A percentile compares a stretch with the other conserved stretches of the same genome.
These are phyloP conservation scores for Sebastes trivittatus DNA, from an alignment of 2,797 vertebrate genomes.

Conservation along the genomic window DNA sequence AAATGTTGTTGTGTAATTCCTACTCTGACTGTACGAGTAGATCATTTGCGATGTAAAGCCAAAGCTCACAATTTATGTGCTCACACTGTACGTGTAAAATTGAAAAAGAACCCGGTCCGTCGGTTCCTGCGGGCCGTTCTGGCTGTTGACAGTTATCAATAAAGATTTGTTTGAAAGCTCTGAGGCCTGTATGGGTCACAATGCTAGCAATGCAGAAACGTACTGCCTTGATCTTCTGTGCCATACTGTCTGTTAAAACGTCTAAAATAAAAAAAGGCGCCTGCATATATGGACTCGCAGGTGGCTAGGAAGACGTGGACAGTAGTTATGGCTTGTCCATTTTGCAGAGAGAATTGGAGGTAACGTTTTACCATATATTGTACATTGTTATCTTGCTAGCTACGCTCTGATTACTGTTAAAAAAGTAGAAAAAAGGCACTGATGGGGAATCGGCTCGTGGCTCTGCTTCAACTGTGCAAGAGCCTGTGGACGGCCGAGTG, in stretches of 20 bases:
- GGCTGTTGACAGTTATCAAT: background rate
- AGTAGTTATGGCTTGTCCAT: background rate
- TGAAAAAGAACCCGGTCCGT: background rate
- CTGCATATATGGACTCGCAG: rapidly evolving
- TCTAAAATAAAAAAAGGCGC: too few relatives aligned
- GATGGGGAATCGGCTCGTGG: too few relatives aligned
- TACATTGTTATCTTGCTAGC: background rate
- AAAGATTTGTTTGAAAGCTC: background rate
- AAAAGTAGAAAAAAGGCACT: background rate
- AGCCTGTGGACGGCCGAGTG: too few relatives aligned
- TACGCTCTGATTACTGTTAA: background rate
- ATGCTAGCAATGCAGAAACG: background rate
- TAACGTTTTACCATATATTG: background rate
- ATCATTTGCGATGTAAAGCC: too few relatives aligned
- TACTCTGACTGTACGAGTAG: too few relatives aligned
- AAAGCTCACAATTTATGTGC: too few relatives aligned
- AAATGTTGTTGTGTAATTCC: too few relatives aligned
- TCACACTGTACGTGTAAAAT: too few relatives aligned
- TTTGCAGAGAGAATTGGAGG: background rate
- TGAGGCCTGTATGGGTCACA: background rate
- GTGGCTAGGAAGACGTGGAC: background rate
- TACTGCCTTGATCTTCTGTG: too few relatives aligned
- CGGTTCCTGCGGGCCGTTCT: too few relatives aligned
- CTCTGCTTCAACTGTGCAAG: too few relatives aligned
- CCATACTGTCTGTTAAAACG: too few relatives aligned